phyloP scores from a whole-genome alignment of 2,888 invertebrate genomes.

The Pogonocherus hispidulus region DNA sequence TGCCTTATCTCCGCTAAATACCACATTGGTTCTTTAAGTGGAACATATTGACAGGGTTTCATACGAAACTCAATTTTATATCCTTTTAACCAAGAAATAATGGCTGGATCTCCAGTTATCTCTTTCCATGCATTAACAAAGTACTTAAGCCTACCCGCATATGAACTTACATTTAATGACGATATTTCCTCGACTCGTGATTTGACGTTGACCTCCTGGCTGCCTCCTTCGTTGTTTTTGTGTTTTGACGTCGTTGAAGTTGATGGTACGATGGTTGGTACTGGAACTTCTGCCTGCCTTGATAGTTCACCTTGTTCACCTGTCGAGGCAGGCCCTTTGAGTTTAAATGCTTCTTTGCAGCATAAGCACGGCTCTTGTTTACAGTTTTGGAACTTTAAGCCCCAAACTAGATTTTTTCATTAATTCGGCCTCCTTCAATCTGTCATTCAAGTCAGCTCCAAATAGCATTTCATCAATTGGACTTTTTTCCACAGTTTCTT shows the following conservation, averaged over 20 bases:
- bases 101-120: constrained; percentile 1
- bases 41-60: constrained; percentile 11
- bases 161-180: constrained; percentile 21
- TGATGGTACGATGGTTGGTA: constrained; percentile 15
- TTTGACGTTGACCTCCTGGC: constrained; percentile 19
- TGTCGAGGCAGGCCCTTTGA: constrained; percentile 23
- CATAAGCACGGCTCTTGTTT: neutral
- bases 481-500: constrained; percentile 16
- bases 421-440: constrained; percentile 14
- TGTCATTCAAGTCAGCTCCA: constrained; percentile 19
- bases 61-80: constrained; percentile 17
- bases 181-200: constrained; percentile 6
- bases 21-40: constrained; percentile 12
- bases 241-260: constrained; percentile 4
- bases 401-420: constrained; percentile 20
- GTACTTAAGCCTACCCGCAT: constrained; percentile 14
- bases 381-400: constrained; percentile 12
- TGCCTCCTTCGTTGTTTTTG: constrained; percentile 5
- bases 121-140: constrained; percentile 16
- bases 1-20: neutral
- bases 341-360: constrained; percentile 17
- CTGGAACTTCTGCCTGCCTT: constrained; percentile 29
- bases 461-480: constrained; percentile 13
- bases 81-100: constrained; percentile 10
- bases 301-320: neutral